A percentile compares a stretch with the other conserved stretches of the same genome.
phyloP scores from a whole-genome alignment of 2,113 vertebrate genomes.

The Mesoclemmys tuberculata region DNA sequence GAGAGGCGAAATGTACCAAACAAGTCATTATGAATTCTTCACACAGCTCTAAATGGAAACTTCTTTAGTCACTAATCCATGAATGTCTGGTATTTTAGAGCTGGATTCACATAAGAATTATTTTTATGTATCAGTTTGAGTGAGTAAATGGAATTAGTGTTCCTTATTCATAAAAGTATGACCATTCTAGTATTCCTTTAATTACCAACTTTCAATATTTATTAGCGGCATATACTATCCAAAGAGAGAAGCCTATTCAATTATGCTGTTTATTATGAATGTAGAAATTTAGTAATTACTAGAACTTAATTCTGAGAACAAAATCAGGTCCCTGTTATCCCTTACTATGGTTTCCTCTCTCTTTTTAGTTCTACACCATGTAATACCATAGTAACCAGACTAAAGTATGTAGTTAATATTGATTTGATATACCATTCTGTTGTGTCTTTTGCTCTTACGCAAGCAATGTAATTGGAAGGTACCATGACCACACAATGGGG shows the following conservation, averaged over 20 bases:
- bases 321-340: not conserved
- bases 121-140: not conserved
- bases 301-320: not conserved
- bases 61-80: not conserved
- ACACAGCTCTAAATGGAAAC: not conserved
- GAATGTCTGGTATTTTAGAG: not conserved
- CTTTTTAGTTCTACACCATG: not conserved
- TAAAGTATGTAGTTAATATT: not conserved
- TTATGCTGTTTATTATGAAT: not conserved
- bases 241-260: not conserved
- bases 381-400: not conserved
- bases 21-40: not conserved
- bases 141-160: not conserved
- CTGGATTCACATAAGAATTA: not conserved
- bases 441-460: not conserved
- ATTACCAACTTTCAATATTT: not conserved
- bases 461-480: not conserved
- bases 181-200: not conserved
- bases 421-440: not conserved
- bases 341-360: not conserved
- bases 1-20: not conserved
- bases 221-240: not conserved
- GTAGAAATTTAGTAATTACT: not conserved
- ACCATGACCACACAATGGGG: not conserved
- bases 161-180: not conserved